Conservation (phyloP, 2,888 invertebrate genomes). For the Idaea aversata region DNA sequence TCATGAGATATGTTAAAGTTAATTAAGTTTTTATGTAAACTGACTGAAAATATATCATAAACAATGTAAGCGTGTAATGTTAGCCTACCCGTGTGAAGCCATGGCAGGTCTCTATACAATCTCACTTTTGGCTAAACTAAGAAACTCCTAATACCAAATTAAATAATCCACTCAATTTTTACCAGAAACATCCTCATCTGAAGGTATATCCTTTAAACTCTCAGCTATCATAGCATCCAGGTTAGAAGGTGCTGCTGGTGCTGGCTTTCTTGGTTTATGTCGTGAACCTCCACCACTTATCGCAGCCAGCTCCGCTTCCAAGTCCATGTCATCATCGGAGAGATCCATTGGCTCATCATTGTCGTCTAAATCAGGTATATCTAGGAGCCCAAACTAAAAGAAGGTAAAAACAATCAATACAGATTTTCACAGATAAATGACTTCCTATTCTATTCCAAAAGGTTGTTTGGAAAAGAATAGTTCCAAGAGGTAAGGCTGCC, state of each 20-base stretch:
- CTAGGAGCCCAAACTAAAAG: slow-evolving; percentile 87
- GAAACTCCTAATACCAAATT: neutral
- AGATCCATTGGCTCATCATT: slow-evolving; percentile 76
- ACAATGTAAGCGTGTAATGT: too few species aligned
- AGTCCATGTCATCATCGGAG: slow-evolving; percentile 86
- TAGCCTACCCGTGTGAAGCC: too few species aligned
- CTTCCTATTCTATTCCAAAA: too few species aligned
- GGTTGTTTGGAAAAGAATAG: too few species aligned
- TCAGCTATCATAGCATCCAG: slow-evolving; percentile 88
- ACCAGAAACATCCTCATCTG: slow-evolving; percentile 87
- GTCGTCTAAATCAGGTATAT: slow-evolving; percentile 82
- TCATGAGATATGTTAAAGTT: too few species aligned
- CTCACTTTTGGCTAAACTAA: too few species aligned
- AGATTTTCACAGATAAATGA: too few species aligned
- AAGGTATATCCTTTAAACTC: slow-evolving; percentile 88
- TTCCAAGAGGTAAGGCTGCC: too few species aligned
- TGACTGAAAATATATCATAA: too few species aligned
- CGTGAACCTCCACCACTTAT: slow-evolving; percentile 71
- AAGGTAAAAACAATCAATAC: neutral
- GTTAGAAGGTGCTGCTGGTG: slow-evolving; percentile 76
- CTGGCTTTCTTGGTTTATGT: slow-evolving; percentile 51
- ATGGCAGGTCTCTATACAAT: too few species aligned
- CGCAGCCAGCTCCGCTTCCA: slow-evolving; percentile 93
- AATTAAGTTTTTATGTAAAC: too few species aligned
- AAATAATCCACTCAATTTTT: slow-evolving; percentile 10